Percentiles rank a stretch among this genome's conserved stretches.
phyloP scores from a whole-genome alignment of 2,888 invertebrate genomes.

The Pammene aurita region DNA sequence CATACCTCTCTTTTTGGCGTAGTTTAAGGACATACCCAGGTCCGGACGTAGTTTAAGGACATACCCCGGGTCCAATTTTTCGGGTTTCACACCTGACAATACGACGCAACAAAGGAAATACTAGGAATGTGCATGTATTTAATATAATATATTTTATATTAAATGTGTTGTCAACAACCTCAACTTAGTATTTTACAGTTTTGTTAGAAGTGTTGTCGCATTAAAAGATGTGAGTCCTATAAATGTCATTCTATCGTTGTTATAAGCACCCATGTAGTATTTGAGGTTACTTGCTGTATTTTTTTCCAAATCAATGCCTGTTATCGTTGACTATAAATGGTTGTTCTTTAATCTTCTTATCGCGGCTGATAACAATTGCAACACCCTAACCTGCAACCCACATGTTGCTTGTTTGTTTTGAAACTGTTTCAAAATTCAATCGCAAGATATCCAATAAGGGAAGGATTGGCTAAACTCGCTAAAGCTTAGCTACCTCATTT shows the following conservation, averaged over 20 bases:
- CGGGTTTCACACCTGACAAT: conserved; percentile 34
- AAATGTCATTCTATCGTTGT: too few relatives aligned
- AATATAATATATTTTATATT: not conserved
- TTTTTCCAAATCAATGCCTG: conserved; percentile 2
- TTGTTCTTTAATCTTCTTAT: conserved; percentile 23
- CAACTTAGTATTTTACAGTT: too few relatives aligned
- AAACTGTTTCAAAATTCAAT: conserved; percentile 34
- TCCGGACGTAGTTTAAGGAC: too few relatives aligned
- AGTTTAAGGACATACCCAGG: too few relatives aligned
- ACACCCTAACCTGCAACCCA: conserved; percentile 38
- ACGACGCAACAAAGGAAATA: conserved; percentile 24
- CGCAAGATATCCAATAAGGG: conserved; percentile 33
- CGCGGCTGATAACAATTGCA: conserved; percentile 27
- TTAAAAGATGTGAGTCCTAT: too few relatives aligned
- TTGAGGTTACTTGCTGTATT: not conserved
- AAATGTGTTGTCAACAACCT: not conserved
- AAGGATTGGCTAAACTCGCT: conserved; percentile 34
- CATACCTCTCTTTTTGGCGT: too few relatives aligned
- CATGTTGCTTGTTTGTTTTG: conserved; percentile 35
- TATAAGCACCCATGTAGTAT: not conserved
- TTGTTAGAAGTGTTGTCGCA: too few relatives aligned
- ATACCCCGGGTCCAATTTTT: too few relatives aligned
- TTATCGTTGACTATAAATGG: conserved; percentile 1
- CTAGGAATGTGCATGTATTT: conserved; percentile 1
- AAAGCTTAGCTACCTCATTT: conserved; percentile 31